These are phyloP conservation scores for Lepidurus arcticus DNA, from an alignment of 1,140 invertebrate genomes.

Conservation along the genomic window DNA sequence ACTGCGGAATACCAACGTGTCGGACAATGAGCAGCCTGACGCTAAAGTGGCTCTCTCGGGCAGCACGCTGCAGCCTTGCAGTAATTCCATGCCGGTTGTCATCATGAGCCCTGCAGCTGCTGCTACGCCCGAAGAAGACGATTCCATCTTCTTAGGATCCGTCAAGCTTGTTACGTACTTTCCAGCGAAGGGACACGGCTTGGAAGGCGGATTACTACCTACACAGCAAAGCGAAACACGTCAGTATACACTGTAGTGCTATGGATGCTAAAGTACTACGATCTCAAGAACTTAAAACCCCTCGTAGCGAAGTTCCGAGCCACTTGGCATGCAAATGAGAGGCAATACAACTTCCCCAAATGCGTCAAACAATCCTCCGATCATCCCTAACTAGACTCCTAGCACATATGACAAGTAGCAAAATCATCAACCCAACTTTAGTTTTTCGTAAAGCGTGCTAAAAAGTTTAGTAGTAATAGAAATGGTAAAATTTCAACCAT, in stretches of 20 bases:
- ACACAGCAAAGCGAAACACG: background rate
- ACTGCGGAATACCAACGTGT: slow-evolving; percentile 21
- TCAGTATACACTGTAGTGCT: background rate
- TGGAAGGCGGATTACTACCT: slow-evolving; percentile 21
- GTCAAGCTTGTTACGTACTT: slow-evolving; percentile 21
- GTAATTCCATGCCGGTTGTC: slow-evolving; percentile 18
- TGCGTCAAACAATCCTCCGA: background rate
- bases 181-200: slow-evolving; percentile 6
- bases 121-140: background rate
- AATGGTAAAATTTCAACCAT: no score
- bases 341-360: background rate
- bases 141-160: slow-evolving; percentile 8
- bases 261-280: background rate
- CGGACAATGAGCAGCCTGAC: slow-evolving; percentile 20
- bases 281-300: background rate
- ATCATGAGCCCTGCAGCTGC: slow-evolving; percentile 11
- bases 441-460: no score
- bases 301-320: background rate
- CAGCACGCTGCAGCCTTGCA: slow-evolving; percentile 8
- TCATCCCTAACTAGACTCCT: slow-evolving; percentile 15
- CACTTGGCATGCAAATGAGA: background rate
- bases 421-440: no score
- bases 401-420: background rate
- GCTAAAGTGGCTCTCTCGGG: slow-evolving; percentile 20
- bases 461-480: no score